Base-by-base conservation (phyloP, 2,113 vertebrate genomes). In the Dicerorhinus sumatrensis region DNA sequence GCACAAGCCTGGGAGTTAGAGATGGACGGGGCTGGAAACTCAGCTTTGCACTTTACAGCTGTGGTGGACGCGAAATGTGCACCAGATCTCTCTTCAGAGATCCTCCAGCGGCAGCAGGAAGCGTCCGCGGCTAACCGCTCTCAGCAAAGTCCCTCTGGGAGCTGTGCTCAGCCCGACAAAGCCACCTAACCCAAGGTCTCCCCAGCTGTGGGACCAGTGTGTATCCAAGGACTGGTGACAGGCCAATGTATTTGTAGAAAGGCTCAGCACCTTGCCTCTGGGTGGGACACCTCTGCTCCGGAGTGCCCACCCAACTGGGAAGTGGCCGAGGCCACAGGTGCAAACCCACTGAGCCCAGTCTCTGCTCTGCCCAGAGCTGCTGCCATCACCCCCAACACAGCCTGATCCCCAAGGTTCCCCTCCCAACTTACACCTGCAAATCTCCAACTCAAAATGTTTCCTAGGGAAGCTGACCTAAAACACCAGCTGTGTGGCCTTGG, bases 31-130 rank as follows among this genome's bases (percentile, higher is more conserved):
- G 73, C 58, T 10, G 17, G 48, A 42, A 7, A 33, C 3, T 9
- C 56, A 17, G 20, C 48, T 21, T 13, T 1, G 79, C 48, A 23
- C 5, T 1, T 29, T 11, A 2, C 58, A 8, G 73, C 27, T 56
- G 36, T 27, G 36, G 56, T 1, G 2, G 14, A 5, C 1, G 5
- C 0, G 0, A 16, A 0, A 0, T 10, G 27, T 25, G 31, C 82
- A 27, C 65, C 21, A 2, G 36, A 2, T 8, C 13, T 25, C 60
- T 69, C 48, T 72, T 18, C 81, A 25, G 69, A 80, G 36, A 9
- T 3, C 20, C 42, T 36, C 77, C 33, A 17, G 48, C n/a, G 29
- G 48, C n/a, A n/a, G 65, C 48, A 36, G 46, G 8, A 42, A 51
- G 27, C 8, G 11, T 4, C 33, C 14, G 0, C 0, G 7, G n/a